A percentile compares a stretch with the other conserved stretches of the same genome.
phyloP scores from a whole-genome alignment of 2,888 invertebrate genomes.

The Cyrtodaria siliqua region DNA sequence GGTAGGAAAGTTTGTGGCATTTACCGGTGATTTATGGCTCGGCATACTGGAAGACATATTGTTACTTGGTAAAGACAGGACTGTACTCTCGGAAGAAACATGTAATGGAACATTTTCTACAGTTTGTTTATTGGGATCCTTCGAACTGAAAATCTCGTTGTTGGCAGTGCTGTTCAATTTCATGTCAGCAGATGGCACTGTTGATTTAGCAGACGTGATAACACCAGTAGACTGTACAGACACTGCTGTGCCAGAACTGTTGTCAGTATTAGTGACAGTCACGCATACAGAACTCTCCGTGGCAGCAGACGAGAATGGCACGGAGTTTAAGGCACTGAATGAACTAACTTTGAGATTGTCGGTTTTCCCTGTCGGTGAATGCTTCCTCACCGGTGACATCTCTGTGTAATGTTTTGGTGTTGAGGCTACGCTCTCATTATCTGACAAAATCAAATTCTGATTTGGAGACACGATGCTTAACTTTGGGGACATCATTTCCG shows the following conservation, averaged over 20 bases:
- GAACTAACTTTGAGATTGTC: slow-evolving; percentile 41
- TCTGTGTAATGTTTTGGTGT: slow-evolving; percentile 41
- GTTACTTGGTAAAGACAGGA: too few species aligned
- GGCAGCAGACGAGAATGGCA: slow-evolving; percentile 18
- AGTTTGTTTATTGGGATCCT: slow-evolving; percentile 7
- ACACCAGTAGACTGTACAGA: slow-evolving; percentile 28
- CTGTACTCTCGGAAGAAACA: too few species aligned
- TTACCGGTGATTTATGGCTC: neutral
- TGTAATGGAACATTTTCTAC: slow-evolving; percentile 12
- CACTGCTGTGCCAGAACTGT: neutral
- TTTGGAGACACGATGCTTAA: slow-evolving; percentile 57
- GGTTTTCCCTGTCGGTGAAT: slow-evolving; percentile 29
- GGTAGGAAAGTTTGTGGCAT: neutral
- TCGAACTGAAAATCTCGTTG: neutral
- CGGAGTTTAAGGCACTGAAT: slow-evolving; percentile 56
- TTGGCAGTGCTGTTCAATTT: neutral
- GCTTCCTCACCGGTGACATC: slow-evolving; percentile 52
- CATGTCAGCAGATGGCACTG: neutral
- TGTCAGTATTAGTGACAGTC: slow-evolving; percentile 2
- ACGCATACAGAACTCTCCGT: neutral
- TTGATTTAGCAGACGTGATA: slow-evolving; percentile 41
- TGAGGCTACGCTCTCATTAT: slow-evolving; percentile 24
- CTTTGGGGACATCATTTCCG: slow-evolving; percentile 53
- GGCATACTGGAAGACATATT: too few species aligned
- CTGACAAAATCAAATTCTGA: slow-evolving; percentile 29